A percentile compares a stretch with the other conserved stretches of the same genome.
phyloP scores from a whole-genome alignment of 2,797 vertebrate species.

The Simalia tracyae region DNA sequence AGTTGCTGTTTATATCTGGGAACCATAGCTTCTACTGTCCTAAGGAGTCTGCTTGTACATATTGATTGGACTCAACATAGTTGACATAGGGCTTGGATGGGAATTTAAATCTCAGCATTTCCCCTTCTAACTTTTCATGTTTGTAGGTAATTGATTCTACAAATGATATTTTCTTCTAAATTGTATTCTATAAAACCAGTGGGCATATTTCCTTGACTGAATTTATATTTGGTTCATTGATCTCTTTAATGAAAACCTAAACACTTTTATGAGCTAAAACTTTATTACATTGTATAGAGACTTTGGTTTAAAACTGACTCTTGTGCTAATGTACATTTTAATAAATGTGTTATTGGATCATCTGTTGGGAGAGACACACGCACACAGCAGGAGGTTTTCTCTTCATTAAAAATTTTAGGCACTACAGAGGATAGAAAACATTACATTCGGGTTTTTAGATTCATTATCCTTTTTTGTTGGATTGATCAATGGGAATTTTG shows the following conservation, averaged over 20 bases:
- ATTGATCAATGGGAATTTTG: slow-evolving; percentile 44
- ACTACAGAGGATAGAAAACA: slow-evolving; percentile 41
- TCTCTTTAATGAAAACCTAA: slow-evolving; percentile 69
- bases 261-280: slow-evolving; percentile 61
- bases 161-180: slow-evolving; percentile 26
- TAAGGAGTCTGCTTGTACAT: not conserved
- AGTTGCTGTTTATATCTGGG: not conserved
- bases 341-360: slow-evolving; percentile 71
- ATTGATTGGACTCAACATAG: not conserved
- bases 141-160: not conserved
- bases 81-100: not conserved
- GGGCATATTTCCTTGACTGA: slow-evolving; percentile 55
- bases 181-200: slow-evolving; percentile 45
- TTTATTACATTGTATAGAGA: slow-evolving; percentile 60
- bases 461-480: slow-evolving; percentile 53
- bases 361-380: slow-evolving; percentile 27
- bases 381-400: slow-evolving; percentile 60
- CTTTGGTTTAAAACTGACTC: slow-evolving; percentile 61
- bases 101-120: not conserved
- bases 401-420: slow-evolving; percentile 63
- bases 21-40: not conserved
- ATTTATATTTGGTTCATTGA: slow-evolving; percentile 61
- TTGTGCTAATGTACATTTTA: slow-evolving; percentile 66
- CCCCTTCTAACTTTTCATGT: not conserved
- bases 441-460: slow-evolving; percentile 62